These are phyloP conservation scores for Cliona cf. orientalis DNA, from an alignment of 37 sponge, comb jelly and placozoan species.

Conservation along the genomic window DNA sequence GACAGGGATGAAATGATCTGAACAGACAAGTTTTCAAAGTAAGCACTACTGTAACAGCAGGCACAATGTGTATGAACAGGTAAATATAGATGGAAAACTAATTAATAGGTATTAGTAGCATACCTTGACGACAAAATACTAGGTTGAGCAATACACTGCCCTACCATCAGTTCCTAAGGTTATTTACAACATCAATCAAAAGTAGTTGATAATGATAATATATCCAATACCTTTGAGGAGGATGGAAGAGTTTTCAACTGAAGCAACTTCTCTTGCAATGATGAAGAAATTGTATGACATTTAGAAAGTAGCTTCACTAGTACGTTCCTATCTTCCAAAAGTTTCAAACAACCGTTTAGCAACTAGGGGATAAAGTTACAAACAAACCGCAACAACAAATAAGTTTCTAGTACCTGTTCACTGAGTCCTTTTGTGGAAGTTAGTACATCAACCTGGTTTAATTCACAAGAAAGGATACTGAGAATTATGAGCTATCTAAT, in stretches of 20 bases:
- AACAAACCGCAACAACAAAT: neutral
- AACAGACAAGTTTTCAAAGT: neutral
- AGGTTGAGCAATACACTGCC: no score
- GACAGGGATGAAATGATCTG: neutral
- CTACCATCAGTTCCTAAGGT: no score
- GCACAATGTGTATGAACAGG: neutral
- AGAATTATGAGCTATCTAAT: no score
- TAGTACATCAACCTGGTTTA: conserved; percentile 2
- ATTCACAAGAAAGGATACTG: neutral
- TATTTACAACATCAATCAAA: no score
- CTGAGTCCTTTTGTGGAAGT: conserved; percentile 20
- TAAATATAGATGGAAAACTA: neutral
- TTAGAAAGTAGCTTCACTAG: conserved; percentile 9
- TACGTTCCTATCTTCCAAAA: conserved; percentile 24
- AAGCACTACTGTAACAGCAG: no score
- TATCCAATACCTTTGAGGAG: no score
- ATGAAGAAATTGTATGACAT: conserved; percentile 29
- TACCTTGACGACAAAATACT: no score
- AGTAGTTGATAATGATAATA: no score
- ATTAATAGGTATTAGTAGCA: no score
- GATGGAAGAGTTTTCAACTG: no score
- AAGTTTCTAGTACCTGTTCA: conserved; percentile 5
- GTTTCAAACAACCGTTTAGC: conserved; percentile 14
- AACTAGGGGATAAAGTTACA: neutral
- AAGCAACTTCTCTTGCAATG: conserved; percentile 15